Evolutionary conservation across 2,888 invertebrate genomes (phyloP), one percentile per base, ranked within the genome.

Genomic region (Flexamia atlantica): DNA sequence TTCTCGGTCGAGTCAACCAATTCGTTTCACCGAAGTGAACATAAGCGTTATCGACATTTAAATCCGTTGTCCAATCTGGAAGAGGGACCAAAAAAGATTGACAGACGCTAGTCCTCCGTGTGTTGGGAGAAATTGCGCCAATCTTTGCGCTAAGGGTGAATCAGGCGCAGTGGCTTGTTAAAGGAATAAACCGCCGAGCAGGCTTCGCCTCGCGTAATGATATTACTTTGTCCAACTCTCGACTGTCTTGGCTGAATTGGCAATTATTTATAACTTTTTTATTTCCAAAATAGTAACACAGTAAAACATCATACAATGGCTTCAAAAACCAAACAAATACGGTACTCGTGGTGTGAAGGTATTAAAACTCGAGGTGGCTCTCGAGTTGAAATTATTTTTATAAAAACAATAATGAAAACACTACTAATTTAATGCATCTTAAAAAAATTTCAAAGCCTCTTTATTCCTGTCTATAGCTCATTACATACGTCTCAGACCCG

Each of bases 151-250:
- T 53, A 53, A 53, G 53, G 53, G 53, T 53, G 53, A 53, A 53
- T 53, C 53, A 53, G 53, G 3, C 20, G 53, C 53, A 46, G 53
- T 12, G 53, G 53, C 53, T 53, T 53, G 53, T 53, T 53, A 53
- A 10, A 23, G 53, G 10, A 20, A 53, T 53, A 53, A 53, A 53
- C 53, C 53, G 23, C 53, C 53, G 23, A 53, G 23, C 23, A 53
- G 23, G 7, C 10, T 23, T 14, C 20, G 10, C 14, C 23, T 23
- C 23, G 53, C 46, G 2, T 46, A 46, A 46, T 46, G 46, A 14
- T 46, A 17, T 14, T 17, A 14, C 14, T 46, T 12, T 36, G 4
- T 36, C 36, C n/a, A n/a, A n/a, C n/a, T n/a, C 9, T 36, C 36
- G 36, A 36, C 5, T 7, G 36, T 4, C 36, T 36, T 36, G 36